Conservation (phyloP, 2,113 vertebrate species). For the Ceuthmochares aereus region DNA sequence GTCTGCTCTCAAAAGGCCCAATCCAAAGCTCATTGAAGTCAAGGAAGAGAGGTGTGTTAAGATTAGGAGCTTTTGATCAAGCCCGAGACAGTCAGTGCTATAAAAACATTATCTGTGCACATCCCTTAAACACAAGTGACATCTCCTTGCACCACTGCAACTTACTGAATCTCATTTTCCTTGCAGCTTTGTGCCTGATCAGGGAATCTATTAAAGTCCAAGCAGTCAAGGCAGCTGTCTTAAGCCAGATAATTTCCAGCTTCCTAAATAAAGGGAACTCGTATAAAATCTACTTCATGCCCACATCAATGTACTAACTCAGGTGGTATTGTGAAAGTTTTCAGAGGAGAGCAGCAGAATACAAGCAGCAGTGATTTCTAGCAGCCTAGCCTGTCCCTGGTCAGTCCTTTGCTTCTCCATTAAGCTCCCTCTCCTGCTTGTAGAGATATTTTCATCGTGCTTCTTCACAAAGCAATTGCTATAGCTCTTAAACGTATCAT, state of each 20-base stretch:
- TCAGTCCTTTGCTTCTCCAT: not conserved
- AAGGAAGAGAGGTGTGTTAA: constrained; percentile 34
- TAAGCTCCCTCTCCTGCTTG: not conserved
- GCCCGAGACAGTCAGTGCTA: not conserved
- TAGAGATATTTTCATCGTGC: not conserved
- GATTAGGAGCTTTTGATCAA: constrained; percentile 47
- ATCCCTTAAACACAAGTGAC: not conserved
- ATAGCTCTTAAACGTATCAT: not conserved
- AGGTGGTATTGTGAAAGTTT: not conserved
- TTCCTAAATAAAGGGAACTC: constrained; percentile 19
- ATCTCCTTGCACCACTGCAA: not conserved
- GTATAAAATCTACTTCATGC: not conserved
- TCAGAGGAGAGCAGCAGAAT: not conserved
- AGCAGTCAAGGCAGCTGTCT: constrained; percentile 16
- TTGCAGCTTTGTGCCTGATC: not conserved
- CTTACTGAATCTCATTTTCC: constrained; percentile 17
- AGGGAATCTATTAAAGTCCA: constrained; percentile 42
- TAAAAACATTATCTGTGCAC: constrained; percentile 15
- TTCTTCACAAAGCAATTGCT: not conserved
- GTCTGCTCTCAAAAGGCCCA: constrained; percentile 14
- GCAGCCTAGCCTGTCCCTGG: not conserved
- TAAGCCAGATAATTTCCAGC: constrained; percentile 36
- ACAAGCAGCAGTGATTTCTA: not conserved
- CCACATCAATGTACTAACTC: not conserved
- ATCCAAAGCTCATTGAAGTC: constrained; percentile 35